These are phyloP conservation scores for Laodelphax striatellus DNA, from an alignment of 1,140 invertebrate species.

Conservation along the genomic window DNA sequence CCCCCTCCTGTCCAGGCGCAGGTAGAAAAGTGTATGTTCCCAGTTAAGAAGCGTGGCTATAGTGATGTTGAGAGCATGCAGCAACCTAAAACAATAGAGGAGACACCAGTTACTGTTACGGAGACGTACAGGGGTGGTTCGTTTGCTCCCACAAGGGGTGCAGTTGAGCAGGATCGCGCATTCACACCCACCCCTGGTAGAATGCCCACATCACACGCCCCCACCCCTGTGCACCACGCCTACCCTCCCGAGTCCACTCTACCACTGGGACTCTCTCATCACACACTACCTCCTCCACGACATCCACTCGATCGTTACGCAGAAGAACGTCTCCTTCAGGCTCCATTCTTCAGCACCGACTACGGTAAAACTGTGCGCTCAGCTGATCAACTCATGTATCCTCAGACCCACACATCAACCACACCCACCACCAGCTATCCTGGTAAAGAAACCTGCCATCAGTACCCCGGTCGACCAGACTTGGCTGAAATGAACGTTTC, in stretches of 20 bases:
- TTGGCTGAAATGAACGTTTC: not conserved
- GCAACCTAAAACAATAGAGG: not conserved
- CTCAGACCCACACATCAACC: not conserved
- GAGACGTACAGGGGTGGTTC: conserved; percentile 16
- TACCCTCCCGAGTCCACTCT: conserved; percentile 6
- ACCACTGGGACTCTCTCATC: conserved; percentile 11
- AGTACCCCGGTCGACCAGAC: not conserved
- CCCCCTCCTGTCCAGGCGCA: not conserved
- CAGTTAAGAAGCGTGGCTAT: conserved; percentile 45
- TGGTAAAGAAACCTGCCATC: not conserved
- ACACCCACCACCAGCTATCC: conserved; percentile 10
- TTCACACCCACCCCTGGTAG: conserved; percentile 25
- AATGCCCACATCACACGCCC: conserved; percentile 18
- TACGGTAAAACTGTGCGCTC: not conserved
- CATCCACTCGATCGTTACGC: conserved; percentile 13
- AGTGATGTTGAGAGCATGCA: conserved; percentile 33
- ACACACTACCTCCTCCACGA: conserved; percentile 12
- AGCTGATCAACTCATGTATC: not conserved
- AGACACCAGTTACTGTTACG: not conserved
- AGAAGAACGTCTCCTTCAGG: conserved; percentile 14
- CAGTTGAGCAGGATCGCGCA: conserved; percentile 21
- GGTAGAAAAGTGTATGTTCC: conserved; percentile 25
- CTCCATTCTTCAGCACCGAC: conserved; percentile 6
- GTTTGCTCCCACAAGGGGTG: conserved; percentile 20
- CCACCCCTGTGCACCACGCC: not conserved